Percentiles rank a stretch among this genome's conserved stretches.
Evolutionary conservation across 2,888 invertebrate genomes (phyloP).

Genomic region (Panzeria rudis): DNA sequence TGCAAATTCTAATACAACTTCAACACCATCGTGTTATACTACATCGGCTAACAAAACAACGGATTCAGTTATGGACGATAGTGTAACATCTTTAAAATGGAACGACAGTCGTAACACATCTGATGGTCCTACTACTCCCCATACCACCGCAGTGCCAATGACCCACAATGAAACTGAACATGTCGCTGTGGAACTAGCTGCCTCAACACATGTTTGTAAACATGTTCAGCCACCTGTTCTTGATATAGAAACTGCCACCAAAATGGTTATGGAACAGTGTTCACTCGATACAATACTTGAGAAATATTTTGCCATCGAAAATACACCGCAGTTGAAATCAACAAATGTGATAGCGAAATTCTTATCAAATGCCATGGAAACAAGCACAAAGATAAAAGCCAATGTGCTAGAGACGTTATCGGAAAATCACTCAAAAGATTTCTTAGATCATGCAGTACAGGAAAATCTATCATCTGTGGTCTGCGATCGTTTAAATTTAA

Average conservation of each 20-base stretch:
- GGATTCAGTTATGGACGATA: slow-evolving; percentile 73
- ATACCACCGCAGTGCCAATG: not conserved
- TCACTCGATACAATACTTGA: slow-evolving; percentile 76
- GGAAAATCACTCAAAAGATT: slow-evolving; percentile 83
- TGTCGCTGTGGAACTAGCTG: not conserved
- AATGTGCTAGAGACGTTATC: slow-evolving; percentile 81
- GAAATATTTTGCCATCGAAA: slow-evolving; percentile 77
- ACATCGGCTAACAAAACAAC: slow-evolving; percentile 49
- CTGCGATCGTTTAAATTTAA: slow-evolving; percentile 82
- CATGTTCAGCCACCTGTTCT: slow-evolving; percentile 35
- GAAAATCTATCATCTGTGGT: slow-evolving; percentile 83
- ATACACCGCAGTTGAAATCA: slow-evolving; percentile 74
- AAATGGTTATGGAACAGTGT: slow-evolving; percentile 68
- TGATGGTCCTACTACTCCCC: not conserved
- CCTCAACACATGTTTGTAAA: slow-evolving; percentile 14
- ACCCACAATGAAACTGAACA: slow-evolving; percentile 12
- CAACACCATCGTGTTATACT: slow-evolving; percentile 25
- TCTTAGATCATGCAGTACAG: slow-evolving; percentile 82
- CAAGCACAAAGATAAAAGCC: slow-evolving; percentile 79
- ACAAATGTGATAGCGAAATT: slow-evolving; percentile 77
- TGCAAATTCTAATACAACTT: slow-evolving; percentile 59
- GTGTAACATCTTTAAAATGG: slow-evolving; percentile 78
- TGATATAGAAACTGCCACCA: slow-evolving; percentile 65
- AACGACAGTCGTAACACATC: slow-evolving; percentile 74
- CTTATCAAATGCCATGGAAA: slow-evolving; percentile 79